These are phyloP conservation scores for Dermatophagoides farinae DNA, from an alignment of 1,140 invertebrate species.

Conservation along the genomic window DNA sequence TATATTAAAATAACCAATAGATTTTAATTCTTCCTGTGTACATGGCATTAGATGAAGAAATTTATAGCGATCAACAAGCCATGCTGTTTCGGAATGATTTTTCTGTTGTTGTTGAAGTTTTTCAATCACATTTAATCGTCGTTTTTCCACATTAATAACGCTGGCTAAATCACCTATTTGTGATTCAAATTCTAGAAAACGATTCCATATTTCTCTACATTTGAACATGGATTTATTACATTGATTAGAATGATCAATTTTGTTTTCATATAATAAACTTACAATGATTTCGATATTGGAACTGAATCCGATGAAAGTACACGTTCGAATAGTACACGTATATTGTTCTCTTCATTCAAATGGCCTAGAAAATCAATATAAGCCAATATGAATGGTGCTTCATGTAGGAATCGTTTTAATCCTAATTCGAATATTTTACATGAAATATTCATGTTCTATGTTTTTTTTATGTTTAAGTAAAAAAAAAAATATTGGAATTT, in stretches of 20 bases:
- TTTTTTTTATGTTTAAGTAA: conserved; percentile 11
- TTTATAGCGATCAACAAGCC: conserved; percentile 83
- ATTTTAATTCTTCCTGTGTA: conserved; percentile 57
- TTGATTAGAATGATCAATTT: conserved; percentile 14
- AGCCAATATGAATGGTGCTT: conserved; percentile 78
- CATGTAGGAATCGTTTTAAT: conserved; percentile 81
- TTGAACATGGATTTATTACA: too few species aligned
- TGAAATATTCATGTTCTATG: conserved; percentile 79
- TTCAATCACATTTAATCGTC: conserved; percentile 68
- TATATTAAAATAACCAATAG: conserved; percentile 32
- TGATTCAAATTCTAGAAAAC: conserved; percentile 93
- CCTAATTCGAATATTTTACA: conserved; percentile 95
- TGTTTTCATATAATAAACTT: conserved; percentile 26
- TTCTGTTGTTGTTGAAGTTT: conserved; percentile 36
- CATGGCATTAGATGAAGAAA: conserved; percentile 85
- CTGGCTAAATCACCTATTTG: conserved; percentile 94
- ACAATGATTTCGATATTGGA: conserved; percentile 74
- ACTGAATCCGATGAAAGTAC: conserved; percentile 82
- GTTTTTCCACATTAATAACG: conserved; percentile 90
- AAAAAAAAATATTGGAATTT: neutral
- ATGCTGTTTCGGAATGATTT: conserved; percentile 51
- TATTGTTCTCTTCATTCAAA: conserved; percentile 98
- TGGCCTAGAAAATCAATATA: conserved; percentile 96
- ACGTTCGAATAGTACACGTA: conserved; percentile 85
- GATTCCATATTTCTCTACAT: conserved; percentile 90